A percentile compares a stretch with the other conserved stretches of the same genome.
Conservation (phyloP, 2,888 invertebrate species). For the Vandiemenella viatica region DNA sequence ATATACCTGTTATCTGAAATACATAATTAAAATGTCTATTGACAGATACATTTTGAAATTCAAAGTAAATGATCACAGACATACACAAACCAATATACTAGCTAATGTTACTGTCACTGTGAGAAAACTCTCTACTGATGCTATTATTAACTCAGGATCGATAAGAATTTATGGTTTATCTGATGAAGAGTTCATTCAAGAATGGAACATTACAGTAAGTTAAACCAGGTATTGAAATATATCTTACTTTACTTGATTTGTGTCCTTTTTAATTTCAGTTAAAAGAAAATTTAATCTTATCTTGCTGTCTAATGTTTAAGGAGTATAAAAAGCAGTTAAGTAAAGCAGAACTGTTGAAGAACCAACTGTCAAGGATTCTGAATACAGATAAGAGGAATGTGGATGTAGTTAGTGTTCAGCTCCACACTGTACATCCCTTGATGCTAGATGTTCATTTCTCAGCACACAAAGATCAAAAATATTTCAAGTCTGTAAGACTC, state of each 20-base stretch:
- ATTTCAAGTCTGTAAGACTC: slow-evolving; percentile 34
- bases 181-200: slow-evolving; percentile 36
- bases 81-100: slow-evolving; percentile 32
- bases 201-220: slow-evolving; percentile 27
- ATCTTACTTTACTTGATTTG: no score
- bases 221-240: no score
- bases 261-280: no score
- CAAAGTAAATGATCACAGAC: slow-evolving; percentile 33
- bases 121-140: slow-evolving; percentile 35
- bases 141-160: slow-evolving; percentile 38
- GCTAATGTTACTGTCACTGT: slow-evolving; percentile 39
- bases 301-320: no score
- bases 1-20: no score
- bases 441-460: slow-evolving; percentile 35
- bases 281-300: no score
- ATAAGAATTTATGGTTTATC: slow-evolving; percentile 34
- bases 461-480: slow-evolving; percentile 39
- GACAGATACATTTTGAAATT: slow-evolving; percentile 26
- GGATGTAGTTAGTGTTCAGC: slow-evolving; percentile 39
- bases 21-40: no score
- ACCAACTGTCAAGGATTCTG: slow-evolving; percentile 31
- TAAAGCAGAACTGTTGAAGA: no score
- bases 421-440: slow-evolving; percentile 24
- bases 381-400: no score
- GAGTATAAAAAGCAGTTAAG: slow-evolving; percentile 24